A percentile compares a stretch with the other conserved stretches of the same genome.
phyloP scores from a whole-genome alignment of 2,113 vertebrate species.

The Macheiramphus alcinus region DNA sequence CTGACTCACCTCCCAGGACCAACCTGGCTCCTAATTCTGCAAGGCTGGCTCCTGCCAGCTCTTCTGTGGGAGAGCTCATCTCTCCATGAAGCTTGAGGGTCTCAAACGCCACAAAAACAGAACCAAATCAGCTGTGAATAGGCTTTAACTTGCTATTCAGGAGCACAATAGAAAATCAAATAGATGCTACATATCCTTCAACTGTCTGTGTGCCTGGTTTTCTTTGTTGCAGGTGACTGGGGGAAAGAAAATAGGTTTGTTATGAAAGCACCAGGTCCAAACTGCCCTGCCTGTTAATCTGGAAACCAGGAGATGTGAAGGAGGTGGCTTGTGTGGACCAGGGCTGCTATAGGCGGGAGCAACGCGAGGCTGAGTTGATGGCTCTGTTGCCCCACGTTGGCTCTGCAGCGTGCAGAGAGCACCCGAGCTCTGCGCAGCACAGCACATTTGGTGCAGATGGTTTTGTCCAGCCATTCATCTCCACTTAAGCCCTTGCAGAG shows the following conservation, averaged over 20 bases:
- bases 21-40: neutral
- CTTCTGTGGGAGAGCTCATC: neutral
- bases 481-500: neutral
- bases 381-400: neutral
- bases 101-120: neutral
- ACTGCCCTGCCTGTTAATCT: neutral
- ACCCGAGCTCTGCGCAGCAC: neutral
- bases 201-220: neutral
- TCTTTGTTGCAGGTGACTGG: conserved; percentile 40
- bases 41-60: neutral
- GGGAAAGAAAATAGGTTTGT: conserved; percentile 39
- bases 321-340: neutral
- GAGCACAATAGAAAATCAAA: conserved; percentile 51
- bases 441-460: neutral
- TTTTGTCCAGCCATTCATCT: neutral
- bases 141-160: conserved; percentile 41
- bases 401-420: neutral
- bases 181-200: neutral
- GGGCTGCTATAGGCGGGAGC: neutral
- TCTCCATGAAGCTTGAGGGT: neutral
- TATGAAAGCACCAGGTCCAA: conserved; percentile 40
- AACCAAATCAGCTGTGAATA: conserved; percentile 40
- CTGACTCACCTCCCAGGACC: neutral
- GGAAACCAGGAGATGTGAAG: neutral
- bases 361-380: neutral